A percentile compares a stretch with the other conserved stretches of the same genome.
These are phyloP conservation scores for Telmatochromis brichardi DNA, from an alignment of 2,113 vertebrate species.

Conservation along the genomic window DNA sequence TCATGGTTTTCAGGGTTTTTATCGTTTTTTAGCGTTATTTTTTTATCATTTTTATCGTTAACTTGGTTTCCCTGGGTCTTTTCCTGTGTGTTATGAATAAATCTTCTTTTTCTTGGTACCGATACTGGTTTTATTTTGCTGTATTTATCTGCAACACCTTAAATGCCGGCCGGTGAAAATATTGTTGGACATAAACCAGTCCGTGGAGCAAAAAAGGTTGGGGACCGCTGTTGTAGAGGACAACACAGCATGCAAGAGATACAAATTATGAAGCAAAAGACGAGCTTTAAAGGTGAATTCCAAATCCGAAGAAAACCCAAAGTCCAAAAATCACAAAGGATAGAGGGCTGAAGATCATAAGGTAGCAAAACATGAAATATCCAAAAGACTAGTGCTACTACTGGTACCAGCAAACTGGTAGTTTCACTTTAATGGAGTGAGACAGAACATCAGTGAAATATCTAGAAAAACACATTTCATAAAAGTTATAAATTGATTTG, in stretches of 20 bases:
- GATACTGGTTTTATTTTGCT: neutral
- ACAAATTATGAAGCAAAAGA: neutral
- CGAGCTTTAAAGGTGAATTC: neutral
- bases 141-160: neutral
- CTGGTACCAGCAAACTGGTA: neutral
- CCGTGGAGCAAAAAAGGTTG: neutral
- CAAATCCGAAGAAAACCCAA: neutral
- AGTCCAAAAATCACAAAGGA: neutral
- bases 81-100: neutral
- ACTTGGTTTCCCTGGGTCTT: neutral
- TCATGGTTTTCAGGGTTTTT: neutral
- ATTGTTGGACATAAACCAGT: neutral
- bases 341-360: neutral
- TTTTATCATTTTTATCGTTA: accelerated
- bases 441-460: neutral
- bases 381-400: neutral
- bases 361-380: neutral
- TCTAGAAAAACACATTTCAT: neutral
- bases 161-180: neutral
- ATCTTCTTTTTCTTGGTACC: neutral
- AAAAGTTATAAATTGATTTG: neutral
- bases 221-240: neutral
- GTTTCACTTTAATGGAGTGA: neutral
- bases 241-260: neutral
- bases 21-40: accelerated